Conservation (phyloP, 2,888 invertebrate species). For the Shargacucullia verbasci region DNA sequence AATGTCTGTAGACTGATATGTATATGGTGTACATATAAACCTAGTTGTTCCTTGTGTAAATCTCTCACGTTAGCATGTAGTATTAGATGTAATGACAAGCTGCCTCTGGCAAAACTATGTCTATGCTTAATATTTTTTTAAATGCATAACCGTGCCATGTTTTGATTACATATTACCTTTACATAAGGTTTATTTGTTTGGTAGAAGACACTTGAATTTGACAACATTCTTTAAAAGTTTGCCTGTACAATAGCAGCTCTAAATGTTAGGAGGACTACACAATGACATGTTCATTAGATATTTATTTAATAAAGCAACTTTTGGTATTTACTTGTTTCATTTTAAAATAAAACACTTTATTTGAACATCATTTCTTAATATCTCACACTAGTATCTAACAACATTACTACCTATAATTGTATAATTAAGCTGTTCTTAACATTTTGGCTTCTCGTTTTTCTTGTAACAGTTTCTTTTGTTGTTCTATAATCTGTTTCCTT, state of each 20-base stretch:
- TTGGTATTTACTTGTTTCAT: conserved; percentile 44
- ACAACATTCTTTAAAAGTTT: conserved; percentile 34
- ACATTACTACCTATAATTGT: conserved; percentile 51
- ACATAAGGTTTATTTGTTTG: conserved; percentile 5
- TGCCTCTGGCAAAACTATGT: conserved; percentile 34
- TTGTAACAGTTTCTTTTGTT: conserved; percentile 93
- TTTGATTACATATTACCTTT: conserved; percentile 24
- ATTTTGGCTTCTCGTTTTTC: conserved; percentile 97
- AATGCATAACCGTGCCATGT: conserved; percentile 43
- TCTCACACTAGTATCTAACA: conserved; percentile 43
- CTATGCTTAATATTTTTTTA: conserved; percentile 27
- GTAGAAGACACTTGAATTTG: conserved; percentile 12
- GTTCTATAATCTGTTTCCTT: conserved; percentile 91
- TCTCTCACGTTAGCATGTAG: conserved; percentile 29
- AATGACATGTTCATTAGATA: conserved; percentile 31
- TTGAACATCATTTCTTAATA: conserved; percentile 30
- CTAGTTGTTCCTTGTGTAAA: conserved; percentile 47
- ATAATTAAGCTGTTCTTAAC: conserved; percentile 91
- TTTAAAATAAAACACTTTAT: conserved; percentile 35
- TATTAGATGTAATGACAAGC: conserved; percentile 35
- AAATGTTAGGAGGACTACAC: conserved; percentile 23
- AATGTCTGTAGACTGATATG: conserved; percentile 54
- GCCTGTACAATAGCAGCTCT: conserved; percentile 23
- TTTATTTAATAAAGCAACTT: conserved; percentile 43
- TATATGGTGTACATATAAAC: conserved; percentile 48